phyloP scores from a whole-genome alignment of 2,888 invertebrate species.

The Limenitis camilla region DNA sequence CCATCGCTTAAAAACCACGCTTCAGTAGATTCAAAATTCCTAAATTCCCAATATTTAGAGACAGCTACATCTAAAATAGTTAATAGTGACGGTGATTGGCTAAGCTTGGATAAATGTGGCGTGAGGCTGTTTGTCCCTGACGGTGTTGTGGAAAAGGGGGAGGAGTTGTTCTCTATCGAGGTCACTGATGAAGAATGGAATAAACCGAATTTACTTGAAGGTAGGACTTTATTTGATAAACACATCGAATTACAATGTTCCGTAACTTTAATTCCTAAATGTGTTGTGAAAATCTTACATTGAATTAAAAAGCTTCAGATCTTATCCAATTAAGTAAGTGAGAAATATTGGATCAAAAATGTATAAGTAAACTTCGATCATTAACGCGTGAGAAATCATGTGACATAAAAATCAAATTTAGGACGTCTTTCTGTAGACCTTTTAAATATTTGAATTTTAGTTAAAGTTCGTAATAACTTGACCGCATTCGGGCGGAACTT shows the following conservation, averaged over 20 bases:
- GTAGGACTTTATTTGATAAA: conserved; percentile 45
- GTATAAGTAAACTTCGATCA: no score
- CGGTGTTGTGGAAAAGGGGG: conserved; percentile 87
- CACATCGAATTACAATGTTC: no score
- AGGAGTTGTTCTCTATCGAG: conserved; percentile 89
- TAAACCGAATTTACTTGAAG: conserved; percentile 86
- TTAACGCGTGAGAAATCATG: no score
- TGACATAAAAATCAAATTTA: no score
- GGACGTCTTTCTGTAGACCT: no score
- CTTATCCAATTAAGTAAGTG: no score
- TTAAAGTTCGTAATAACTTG: no score
- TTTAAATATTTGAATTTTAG: no score
- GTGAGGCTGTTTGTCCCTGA: conserved; percentile 91
- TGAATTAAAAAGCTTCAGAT: no score
- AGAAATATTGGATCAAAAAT: no score
- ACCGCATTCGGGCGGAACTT: neutral
- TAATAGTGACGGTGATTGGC: conserved; percentile 75
- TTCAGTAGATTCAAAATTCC: conserved; percentile 54
- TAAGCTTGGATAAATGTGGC: conserved; percentile 82
- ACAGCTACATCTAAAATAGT: conserved; percentile 67
- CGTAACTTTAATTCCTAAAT: no score
- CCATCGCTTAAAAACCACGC: conserved; percentile 63
- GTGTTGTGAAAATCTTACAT: no score
- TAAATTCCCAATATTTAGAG: conserved; percentile 43
- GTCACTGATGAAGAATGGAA: conserved; percentile 94